phyloP scores from a whole-genome alignment of 2,797 vertebrate species.

The Heterohyrax brucei region DNA sequence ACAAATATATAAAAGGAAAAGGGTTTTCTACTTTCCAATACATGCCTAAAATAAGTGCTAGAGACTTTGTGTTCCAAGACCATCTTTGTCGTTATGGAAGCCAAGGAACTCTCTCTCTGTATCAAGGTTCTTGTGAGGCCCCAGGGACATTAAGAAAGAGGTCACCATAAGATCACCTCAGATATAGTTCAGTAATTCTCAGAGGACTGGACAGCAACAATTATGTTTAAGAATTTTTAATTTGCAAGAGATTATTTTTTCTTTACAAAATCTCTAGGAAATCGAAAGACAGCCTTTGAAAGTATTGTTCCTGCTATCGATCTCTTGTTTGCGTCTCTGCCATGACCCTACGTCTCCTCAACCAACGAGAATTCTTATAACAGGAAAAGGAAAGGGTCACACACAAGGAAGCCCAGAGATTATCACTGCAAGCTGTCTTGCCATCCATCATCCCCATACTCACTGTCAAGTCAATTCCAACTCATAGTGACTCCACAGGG shows the following conservation, averaged over 20 bases:
- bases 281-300: slow-evolving; percentile 63
- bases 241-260: slow-evolving; percentile 43
- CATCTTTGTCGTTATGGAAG: background rate
- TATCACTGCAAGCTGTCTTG: slow-evolving; percentile 6
- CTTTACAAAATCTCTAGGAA: slow-evolving; percentile 46
- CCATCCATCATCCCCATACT: too few species aligned
- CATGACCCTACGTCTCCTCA: background rate
- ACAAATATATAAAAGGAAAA: background rate
- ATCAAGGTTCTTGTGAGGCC: background rate
- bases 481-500: too few species aligned
- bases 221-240: slow-evolving; percentile 55
- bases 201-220: background rate
- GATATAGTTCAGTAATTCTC: background rate
- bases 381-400: slow-evolving; percentile 26
- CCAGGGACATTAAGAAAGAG: slow-evolving; percentile 1
- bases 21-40: slow-evolving; percentile 47
- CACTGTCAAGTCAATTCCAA: too few species aligned
- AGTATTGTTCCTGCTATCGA: background rate
- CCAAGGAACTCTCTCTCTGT: background rate
- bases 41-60: background rate
- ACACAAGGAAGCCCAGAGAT: slow-evolving; percentile 33
- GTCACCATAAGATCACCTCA: background rate
- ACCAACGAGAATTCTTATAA: background rate
- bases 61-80: slow-evolving; percentile 5
- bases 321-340: background rate